These are phyloP conservation scores for Tiliqua scincoides DNA, from an alignment of 2,113 vertebrate species.

Conservation along the genomic window DNA sequence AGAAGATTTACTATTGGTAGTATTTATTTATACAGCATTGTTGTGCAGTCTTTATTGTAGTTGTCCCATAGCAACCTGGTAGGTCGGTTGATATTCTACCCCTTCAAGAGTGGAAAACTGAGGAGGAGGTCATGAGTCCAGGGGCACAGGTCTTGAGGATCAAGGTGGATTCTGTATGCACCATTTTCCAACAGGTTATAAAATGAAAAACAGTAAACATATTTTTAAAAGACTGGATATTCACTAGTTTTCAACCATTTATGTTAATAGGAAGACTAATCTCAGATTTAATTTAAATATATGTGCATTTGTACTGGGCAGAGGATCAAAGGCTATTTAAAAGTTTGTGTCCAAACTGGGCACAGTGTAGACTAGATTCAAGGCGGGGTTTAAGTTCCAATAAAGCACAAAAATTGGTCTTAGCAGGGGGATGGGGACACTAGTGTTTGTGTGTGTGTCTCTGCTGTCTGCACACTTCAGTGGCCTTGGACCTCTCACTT, in stretches of 20 bases:
- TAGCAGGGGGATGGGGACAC: background rate
- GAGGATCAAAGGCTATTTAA: background rate
- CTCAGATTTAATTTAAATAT: background rate
- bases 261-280: background rate
- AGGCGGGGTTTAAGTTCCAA: background rate
- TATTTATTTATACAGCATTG: background rate
- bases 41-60: background rate
- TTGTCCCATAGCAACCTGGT: background rate
- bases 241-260: background rate
- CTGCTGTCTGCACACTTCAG: constrained; percentile 51
- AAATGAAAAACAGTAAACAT: no score
- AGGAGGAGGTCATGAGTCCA: background rate
- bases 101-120: background rate
- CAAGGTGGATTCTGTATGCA: background rate
- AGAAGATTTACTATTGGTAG: background rate
- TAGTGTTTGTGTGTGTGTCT: background rate
- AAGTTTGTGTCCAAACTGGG: background rate
- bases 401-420: background rate
- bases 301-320: background rate
- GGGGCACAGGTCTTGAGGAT: background rate
- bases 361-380: background rate
- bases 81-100: background rate
- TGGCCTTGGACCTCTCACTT: constrained; percentile 62
- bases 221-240: background rate
- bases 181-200: no score